Base-by-base conservation (phyloP, 2,888 invertebrate species). In the Oscheius sp. region DNA sequence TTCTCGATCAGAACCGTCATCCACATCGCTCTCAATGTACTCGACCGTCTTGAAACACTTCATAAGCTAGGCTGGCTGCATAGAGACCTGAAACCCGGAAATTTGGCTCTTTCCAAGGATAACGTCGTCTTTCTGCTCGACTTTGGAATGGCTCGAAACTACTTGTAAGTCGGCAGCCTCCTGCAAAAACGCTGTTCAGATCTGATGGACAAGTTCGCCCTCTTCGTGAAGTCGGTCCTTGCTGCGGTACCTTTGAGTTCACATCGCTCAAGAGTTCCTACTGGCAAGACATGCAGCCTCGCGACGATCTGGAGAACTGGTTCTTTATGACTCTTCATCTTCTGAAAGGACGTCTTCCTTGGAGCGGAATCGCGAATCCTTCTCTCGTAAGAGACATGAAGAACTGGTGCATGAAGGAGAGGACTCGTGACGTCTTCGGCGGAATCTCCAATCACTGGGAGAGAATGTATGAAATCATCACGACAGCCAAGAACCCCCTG, bases 241-340 rank as follows among this genome's bases (percentile, higher is more conserved):
- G 21, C 10, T 48, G 48, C 21, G 66, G 66, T 9, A 66, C 66
- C 11, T 2, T 21, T 4, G 32, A 50, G 11, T 66, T 35, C 13
- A 29, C 32, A 1, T 51, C 66, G 1, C 51, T 66, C 53, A 42
- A 32, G 7, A 11, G 2, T 29, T 35, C 33, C 21, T 29, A 29
- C 21, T 48, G 29, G 7, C 66, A 51, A 1, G 66, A 66, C 35
- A 33, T 37, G 42, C 10, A 13, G 1, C 50, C 66, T 21, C 29
- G n/a, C 13, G 66, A 66, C 35, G 66, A 66, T 5, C 66, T 66
- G 2, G 66, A 66, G 37, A 51, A 42, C 21, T 66, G 48, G 48
- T 51, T 66, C 51, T 66, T 51, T 32, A 51, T 66, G 48, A 48
- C 21, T 32, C 29, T 66, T 32, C 51, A 66, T 51, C 9, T 66